phyloP scores from a whole-genome alignment of 2,113 vertebrate species.

The Aplodontia rufa region DNA sequence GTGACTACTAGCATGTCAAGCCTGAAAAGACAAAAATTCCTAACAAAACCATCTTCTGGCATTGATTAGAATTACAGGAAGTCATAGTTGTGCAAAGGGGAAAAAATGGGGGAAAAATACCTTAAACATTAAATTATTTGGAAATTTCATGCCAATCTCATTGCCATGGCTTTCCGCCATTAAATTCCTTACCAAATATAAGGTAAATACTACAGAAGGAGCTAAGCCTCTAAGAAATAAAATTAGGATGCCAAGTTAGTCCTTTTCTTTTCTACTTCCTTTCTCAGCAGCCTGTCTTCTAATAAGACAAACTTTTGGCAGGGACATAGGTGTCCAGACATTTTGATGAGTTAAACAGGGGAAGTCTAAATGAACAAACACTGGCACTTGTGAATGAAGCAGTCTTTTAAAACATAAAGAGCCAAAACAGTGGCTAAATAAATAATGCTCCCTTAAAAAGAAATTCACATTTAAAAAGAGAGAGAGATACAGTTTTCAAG shows the following conservation, averaged over 20 bases:
- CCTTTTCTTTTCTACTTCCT: constrained; percentile 55
- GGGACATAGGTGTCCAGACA: constrained; percentile 35
- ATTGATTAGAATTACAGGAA: background rate
- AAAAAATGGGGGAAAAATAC: constrained; percentile 19
- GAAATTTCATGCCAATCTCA: constrained; percentile 27
- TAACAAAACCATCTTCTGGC: constrained; percentile 8
- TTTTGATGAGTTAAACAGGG: constrained; percentile 42
- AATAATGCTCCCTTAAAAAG: constrained; percentile 54
- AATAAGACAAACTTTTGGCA: constrained; percentile 64
- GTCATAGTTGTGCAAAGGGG: background rate
- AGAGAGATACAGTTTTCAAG: background rate
- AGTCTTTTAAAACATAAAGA: constrained; percentile 59
- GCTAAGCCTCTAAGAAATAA: constrained; percentile 29
- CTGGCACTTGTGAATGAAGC: constrained; percentile 55
- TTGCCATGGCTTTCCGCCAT: background rate
- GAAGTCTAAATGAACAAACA: constrained; percentile 70
- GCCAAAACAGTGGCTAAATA: constrained; percentile 37
- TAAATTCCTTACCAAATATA: background rate
- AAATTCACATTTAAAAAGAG: background rate
- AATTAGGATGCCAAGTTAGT: background rate
- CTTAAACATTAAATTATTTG: background rate
- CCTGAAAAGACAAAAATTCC: background rate
- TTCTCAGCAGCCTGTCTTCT: constrained; percentile 44
- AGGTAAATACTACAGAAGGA: background rate
- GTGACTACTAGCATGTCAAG: background rate